A percentile compares a stretch with the other conserved stretches of the same genome.
phyloP scores from a whole-genome alignment of 2,113 vertebrate genomes.

The Corythaixoides concolor region DNA sequence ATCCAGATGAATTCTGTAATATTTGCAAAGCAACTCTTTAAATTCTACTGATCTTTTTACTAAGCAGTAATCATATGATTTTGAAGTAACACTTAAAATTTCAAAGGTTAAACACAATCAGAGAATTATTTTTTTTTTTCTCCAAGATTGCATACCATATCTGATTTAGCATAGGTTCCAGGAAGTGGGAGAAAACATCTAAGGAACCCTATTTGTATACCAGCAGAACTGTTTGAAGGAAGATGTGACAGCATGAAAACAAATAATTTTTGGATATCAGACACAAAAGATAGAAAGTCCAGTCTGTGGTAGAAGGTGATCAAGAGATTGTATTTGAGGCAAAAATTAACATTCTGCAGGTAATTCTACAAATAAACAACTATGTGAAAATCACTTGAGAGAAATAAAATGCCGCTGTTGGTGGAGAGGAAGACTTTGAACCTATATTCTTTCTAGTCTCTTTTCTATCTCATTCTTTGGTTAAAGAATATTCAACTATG shows the following conservation, averaged over 20 bases:
- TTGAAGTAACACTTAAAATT: background rate
- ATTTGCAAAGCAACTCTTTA: background rate
- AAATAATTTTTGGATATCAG: background rate
- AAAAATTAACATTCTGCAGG: background rate
- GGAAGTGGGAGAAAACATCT: background rate
- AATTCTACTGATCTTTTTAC: background rate
- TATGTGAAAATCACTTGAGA: slow-evolving; percentile 25
- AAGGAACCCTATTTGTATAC: background rate
- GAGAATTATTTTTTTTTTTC: background rate
- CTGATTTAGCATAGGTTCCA: background rate
- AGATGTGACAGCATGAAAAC: background rate
- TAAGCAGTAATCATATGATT: background rate
- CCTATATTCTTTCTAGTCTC: background rate
- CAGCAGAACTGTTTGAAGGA: background rate
- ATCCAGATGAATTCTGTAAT: background rate
- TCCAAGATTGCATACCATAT: background rate
- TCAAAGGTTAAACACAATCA: background rate
- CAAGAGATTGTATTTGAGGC: background rate
- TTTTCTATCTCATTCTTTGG: background rate
- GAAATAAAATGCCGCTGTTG: background rate
- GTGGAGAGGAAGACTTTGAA: background rate
- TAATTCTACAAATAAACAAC: background rate
- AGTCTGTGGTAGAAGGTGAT: background rate
- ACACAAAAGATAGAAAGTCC: background rate
- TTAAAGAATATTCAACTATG: background rate